Evolutionary conservation across 2,888 invertebrate genomes (phyloP).

Genomic region (Ptilodon capucinus): DNA sequence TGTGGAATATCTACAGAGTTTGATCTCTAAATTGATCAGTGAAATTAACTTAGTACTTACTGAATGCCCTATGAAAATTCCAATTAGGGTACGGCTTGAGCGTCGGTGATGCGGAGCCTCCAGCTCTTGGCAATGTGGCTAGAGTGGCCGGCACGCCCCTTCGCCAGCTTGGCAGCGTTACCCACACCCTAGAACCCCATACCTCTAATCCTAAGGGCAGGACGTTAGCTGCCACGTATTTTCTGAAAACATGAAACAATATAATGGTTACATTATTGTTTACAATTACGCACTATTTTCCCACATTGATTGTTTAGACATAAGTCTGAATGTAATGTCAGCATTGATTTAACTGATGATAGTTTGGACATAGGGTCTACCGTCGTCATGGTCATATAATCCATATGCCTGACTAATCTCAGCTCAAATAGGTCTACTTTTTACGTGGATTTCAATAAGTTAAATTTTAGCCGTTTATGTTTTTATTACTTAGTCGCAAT

Average conservation of each 20-base stretch:
- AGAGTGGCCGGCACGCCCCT: slow-evolving; percentile 89
- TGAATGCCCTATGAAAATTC: slow-evolving; percentile 83
- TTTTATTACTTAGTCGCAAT: too few relatives aligned
- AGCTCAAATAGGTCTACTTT: too few relatives aligned
- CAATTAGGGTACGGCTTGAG: slow-evolving; percentile 90
- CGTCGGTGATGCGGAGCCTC: slow-evolving; percentile 81
- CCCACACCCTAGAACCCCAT: slow-evolving; percentile 86
- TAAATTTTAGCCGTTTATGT: too few relatives aligned
- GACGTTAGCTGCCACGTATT: slow-evolving; percentile 87
- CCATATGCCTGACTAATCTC: too few relatives aligned
- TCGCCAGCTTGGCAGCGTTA: slow-evolving; percentile 90
- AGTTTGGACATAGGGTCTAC: too few relatives aligned
- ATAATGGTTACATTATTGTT: neutral
- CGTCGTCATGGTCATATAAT: too few relatives aligned
- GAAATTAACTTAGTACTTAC: slow-evolving; percentile 59
- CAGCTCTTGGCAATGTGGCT: slow-evolving; percentile 84
- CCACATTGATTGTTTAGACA: too few relatives aligned
- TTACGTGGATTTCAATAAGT: too few relatives aligned
- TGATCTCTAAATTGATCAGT: neutral
- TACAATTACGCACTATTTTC: neutral
- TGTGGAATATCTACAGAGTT: too few relatives aligned
- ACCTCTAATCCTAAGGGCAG: slow-evolving; percentile 89
- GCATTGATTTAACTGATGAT: too few relatives aligned
- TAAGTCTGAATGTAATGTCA: too few relatives aligned
- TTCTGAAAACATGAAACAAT: slow-evolving; percentile 50